Evolutionary conservation across 2,113 vertebrate species (phyloP).

Genomic region (Psittacula cyanocephala): DNA sequence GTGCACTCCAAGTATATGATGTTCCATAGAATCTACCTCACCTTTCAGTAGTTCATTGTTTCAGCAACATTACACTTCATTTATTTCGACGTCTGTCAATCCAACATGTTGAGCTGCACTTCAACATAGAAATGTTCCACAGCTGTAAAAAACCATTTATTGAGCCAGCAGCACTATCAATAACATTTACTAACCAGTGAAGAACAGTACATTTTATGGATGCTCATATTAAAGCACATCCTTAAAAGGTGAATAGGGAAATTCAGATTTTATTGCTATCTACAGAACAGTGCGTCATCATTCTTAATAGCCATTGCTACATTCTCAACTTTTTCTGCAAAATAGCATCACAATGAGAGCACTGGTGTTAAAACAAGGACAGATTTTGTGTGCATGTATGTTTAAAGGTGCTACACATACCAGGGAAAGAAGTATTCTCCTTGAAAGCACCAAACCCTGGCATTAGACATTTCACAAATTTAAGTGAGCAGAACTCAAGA

Average conservation of each 20-base stretch:
- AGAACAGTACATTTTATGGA: background rate
- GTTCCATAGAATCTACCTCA: constrained; percentile 11
- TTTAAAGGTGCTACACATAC: background rate
- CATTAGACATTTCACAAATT: background rate
- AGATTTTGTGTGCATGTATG: background rate
- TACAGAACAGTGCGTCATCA: background rate
- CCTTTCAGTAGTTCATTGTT: constrained; percentile 13
- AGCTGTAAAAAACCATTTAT: background rate
- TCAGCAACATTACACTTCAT: constrained; percentile 51
- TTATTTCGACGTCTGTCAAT: background rate
- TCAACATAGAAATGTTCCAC: background rate
- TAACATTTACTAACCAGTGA: background rate
- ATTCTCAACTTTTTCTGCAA: background rate
- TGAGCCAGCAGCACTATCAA: background rate
- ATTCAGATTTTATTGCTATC: background rate
- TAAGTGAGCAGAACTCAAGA: background rate
- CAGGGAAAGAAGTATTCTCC: background rate
- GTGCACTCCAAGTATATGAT: constrained; percentile 9
- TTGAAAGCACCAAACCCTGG: background rate
- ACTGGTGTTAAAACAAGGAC: background rate
- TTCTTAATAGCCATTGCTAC: background rate
- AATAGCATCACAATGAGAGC: background rate
- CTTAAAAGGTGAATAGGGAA: background rate
- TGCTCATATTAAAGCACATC: background rate
- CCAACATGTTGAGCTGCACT: constrained; percentile 6